Percentiles rank a stretch among this genome's conserved stretches.
Evolutionary conservation across 2,888 invertebrate species (phyloP).

Genomic region (Macrophya alboannulata): DNA sequence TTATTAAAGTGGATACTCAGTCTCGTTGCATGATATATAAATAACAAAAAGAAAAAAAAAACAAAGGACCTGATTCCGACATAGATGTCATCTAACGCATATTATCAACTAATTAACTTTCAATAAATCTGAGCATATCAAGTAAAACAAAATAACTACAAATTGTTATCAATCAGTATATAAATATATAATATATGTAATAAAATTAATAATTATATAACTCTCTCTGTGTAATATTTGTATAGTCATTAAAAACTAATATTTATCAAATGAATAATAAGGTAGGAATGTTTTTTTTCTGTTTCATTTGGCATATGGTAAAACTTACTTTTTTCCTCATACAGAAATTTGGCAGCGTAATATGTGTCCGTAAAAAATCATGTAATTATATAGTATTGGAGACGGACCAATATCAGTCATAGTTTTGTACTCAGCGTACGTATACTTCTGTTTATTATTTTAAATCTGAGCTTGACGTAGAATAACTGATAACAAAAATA

Average conservation of each 20-base stretch:
- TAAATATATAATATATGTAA: not conserved
- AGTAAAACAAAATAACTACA: not conserved
- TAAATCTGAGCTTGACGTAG: not conserved
- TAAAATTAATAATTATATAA: not conserved
- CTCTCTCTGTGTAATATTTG: not conserved
- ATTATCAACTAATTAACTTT: not conserved
- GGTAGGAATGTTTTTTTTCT: constrained; percentile 30
- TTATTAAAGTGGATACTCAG: constrained; percentile 19
- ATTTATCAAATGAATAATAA: constrained; percentile 19
- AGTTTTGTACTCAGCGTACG: not conserved
- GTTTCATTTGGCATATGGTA: constrained; percentile 38
- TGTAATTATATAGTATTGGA: not conserved
- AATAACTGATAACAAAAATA: not conserved
- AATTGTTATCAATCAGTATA: not conserved
- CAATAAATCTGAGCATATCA: not conserved
- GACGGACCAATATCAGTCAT: not conserved
- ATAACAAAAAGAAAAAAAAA: not conserved
- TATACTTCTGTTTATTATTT: not conserved
- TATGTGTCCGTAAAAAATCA: not conserved
- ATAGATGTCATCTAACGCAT: not conserved
- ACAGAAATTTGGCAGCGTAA: not conserved
- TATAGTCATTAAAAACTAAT: constrained; percentile 10
- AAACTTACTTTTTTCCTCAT: not conserved
- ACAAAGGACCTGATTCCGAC: not conserved
- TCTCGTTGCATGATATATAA: constrained; percentile 50